A percentile compares a stretch with the other conserved stretches of the same genome.
Evolutionary conservation across 2,113 vertebrate genomes (phyloP).

Genomic region (Spea multiplicata): DNA sequence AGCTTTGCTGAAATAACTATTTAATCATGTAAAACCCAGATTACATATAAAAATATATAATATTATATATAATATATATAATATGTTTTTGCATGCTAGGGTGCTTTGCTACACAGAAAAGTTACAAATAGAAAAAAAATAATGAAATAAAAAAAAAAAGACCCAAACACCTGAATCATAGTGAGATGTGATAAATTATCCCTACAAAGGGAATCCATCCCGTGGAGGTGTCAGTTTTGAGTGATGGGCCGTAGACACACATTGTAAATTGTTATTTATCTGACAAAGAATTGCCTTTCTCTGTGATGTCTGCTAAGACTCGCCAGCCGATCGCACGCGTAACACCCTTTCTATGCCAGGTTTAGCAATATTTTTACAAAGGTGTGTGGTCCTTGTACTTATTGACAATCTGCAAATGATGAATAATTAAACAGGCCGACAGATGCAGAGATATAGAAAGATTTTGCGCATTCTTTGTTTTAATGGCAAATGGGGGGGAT

Average conservation of each 20-base stretch:
- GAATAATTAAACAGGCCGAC: no score
- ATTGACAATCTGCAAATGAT: no score
- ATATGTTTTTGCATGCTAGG: no score
- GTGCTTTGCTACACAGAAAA: not conserved
- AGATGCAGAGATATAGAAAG: no score
- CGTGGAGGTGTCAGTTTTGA: conserved; percentile 29
- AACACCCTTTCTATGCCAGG: not conserved
- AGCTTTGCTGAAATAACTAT: no score
- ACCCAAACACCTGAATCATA: conserved; percentile 32
- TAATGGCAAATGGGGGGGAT: no score
- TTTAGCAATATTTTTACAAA: no score
- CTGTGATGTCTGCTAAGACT: conserved; percentile 31
- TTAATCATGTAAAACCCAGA: no score
- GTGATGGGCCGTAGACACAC: conserved; percentile 28
- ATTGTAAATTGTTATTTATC: conserved; percentile 45
- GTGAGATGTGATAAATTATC: conserved; percentile 43
- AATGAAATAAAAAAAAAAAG: not conserved
- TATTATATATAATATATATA: no score
- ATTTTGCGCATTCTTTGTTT: no score
- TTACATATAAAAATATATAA: no score
- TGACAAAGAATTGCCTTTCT: conserved; percentile 45
- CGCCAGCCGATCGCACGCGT: not conserved
- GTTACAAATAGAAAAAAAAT: not conserved
- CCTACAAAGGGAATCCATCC: conserved; percentile 33
- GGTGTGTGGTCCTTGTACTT: no score